Base-by-base conservation (phyloP, 2,113 vertebrate species). In the Prinia subflava region DNA sequence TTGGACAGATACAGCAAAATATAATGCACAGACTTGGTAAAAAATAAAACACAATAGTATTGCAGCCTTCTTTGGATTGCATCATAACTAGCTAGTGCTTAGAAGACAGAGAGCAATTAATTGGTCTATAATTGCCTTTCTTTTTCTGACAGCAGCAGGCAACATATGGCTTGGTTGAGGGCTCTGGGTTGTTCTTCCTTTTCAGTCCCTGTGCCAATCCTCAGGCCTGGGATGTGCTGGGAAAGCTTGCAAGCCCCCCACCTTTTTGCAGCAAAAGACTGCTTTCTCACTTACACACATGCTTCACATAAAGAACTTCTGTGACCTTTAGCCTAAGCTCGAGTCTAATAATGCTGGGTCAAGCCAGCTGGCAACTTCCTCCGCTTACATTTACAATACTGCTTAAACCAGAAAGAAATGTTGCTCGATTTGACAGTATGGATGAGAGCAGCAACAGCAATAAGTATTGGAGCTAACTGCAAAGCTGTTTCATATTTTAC, bases 311-410 rank as follows among this genome's bases (percentile, higher is more conserved):
- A 92, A 94, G 85, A 87, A 96, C 85, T 93, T 73, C 6, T 33
- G 64, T 55, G 94, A 95, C 93, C 94, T 92, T 95, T 94, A 90
- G 53, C 90, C 90, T 90, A 56, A 87, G 80, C 73, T 88, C 1
- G 0, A 94, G 92, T 64, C 77, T 89, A 86, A 90, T 89, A 86
- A 88, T 35, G 73, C 76, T 84, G 59, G 94, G 93, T 96, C 93
- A 95, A 92, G 85, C 85, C 94, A 95, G 94, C 92, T 93, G 94
- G 95, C 92, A 96, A 88, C 88, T 90, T 95, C 71, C 78, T 93
- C 79, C 44, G 79, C 88, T 92, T 93, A 91, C 87, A 84, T 71
- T 78, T 95, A 95, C 82, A 94, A 87, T 21, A 64, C 60, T 33
- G 74, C 74, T 71, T 87, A 90, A 93, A 93, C 6, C 35, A 95